Conservation (phyloP, 2,113 vertebrate species). For the Pithys albifrons region DNA sequence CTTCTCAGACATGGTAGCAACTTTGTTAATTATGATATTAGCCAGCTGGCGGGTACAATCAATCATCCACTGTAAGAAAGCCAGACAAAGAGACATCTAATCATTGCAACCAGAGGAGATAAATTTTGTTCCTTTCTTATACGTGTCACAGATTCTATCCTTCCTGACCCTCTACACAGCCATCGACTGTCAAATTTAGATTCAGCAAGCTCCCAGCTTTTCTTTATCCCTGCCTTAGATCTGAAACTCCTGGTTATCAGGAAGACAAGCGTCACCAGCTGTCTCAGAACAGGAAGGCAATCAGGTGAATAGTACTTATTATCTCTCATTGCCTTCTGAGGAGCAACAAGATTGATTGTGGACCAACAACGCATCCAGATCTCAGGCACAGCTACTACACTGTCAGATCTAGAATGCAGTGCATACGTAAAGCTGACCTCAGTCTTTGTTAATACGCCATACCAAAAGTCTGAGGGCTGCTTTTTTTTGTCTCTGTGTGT, state of each 20-base stretch:
- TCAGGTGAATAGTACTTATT: slow-evolving; percentile 86
- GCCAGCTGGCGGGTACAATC: slow-evolving; percentile 78
- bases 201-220: slow-evolving; percentile 77
- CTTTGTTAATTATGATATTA: slow-evolving; percentile 85
- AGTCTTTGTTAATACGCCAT: not conserved
- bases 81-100: slow-evolving; percentile 83
- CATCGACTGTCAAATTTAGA: slow-evolving; percentile 82
- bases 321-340: slow-evolving; percentile 81
- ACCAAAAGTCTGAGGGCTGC: not conserved
- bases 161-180: slow-evolving; percentile 82
- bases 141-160: slow-evolving; percentile 78
- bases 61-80: slow-evolving; percentile 80
- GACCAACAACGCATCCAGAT: slow-evolving; percentile 69
- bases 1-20: slow-evolving; percentile 78
- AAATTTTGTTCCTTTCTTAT: slow-evolving; percentile 80
- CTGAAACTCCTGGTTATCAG: slow-evolving; percentile 83
- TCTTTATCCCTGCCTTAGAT: slow-evolving; percentile 83
- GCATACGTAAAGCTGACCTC: slow-evolving; percentile 37
- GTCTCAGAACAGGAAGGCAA: slow-evolving; percentile 83
- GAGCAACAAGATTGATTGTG: slow-evolving; percentile 82
- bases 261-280: slow-evolving; percentile 82
- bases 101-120: slow-evolving; percentile 78
- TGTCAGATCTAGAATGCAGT: slow-evolving; percentile 29
- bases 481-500: not conserved
- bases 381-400: slow-evolving; percentile 56